A percentile compares a stretch with the other conserved stretches of the same genome.
These are phyloP conservation scores for Setipinna tenuifilis DNA, from an alignment of 2,797 vertebrate species.

Conservation along the genomic window DNA sequence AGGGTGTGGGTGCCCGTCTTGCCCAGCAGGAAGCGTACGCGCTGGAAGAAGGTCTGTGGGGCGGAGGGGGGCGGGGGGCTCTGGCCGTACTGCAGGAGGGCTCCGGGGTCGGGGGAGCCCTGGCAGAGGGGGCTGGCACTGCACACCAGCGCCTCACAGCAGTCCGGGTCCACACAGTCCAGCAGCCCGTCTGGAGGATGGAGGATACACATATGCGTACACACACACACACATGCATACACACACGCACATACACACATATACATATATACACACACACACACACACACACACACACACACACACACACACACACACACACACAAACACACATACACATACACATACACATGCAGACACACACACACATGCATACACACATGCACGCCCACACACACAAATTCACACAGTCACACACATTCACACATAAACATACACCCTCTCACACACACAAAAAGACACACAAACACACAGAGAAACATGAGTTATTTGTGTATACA, in stretches of 20 bases:
- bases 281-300: not conserved
- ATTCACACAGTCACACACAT: not conserved
- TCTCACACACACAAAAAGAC: not conserved
- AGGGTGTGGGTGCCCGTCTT: constrained; percentile 90
- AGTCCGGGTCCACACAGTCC: constrained; percentile 94
- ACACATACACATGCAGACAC: not conserved
- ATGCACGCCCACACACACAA: not conserved
- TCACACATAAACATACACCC: not conserved
- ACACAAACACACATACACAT: constrained; percentile 22
- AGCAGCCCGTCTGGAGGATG: constrained; percentile 82
- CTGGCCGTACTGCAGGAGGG: constrained; percentile 87
- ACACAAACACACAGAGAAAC: no score
- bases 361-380: not conserved
- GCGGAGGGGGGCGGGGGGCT: constrained; percentile 75
- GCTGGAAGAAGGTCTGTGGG: constrained; percentile 81
- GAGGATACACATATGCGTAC: not conserved
- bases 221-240: constrained; percentile 4
- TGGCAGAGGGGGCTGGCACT: constrained; percentile 88
- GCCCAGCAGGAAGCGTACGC: constrained; percentile 91
- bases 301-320: constrained; percentile 26
- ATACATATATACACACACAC: not conserved
- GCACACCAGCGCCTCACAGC: constrained; percentile 91
- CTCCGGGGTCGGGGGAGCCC: constrained; percentile 90
- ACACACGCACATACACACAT: not conserved
- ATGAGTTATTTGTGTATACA: not conserved